phyloP scores from a whole-genome alignment of 2,113 vertebrate genomes.

The Alces alces region DNA sequence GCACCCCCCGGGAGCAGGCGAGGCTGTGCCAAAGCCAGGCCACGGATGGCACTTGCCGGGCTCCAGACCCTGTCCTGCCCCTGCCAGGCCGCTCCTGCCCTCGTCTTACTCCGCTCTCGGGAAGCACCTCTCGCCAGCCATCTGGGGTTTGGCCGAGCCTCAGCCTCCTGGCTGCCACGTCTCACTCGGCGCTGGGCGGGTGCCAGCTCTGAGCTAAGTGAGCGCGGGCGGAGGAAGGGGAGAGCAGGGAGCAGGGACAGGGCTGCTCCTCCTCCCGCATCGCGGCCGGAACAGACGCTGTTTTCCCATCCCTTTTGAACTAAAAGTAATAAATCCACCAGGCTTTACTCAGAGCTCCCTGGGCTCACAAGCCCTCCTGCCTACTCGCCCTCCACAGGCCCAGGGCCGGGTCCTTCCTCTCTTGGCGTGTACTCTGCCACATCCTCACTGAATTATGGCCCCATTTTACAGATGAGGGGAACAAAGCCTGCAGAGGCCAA shows the following conservation, averaged over 20 bases:
- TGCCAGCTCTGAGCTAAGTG: slow-evolving; percentile 83
- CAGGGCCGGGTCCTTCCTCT: background rate
- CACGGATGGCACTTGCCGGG: background rate
- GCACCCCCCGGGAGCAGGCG: background rate
- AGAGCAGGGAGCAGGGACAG: slow-evolving; percentile 57
- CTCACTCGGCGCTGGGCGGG: slow-evolving; percentile 79
- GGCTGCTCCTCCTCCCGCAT: slow-evolving; percentile 68
- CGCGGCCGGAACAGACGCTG: slow-evolving; percentile 39
- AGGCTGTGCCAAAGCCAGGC: background rate
- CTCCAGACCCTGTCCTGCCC: slow-evolving; percentile 25
- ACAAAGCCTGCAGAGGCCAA: background rate
- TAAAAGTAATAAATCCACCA: slow-evolving; percentile 33
- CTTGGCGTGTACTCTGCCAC: background rate
- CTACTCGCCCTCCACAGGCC: background rate
- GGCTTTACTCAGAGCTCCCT: slow-evolving; percentile 10
- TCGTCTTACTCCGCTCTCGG: slow-evolving; percentile 58
- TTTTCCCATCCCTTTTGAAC: slow-evolving; percentile 41
- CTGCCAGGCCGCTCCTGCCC: slow-evolving; percentile 10
- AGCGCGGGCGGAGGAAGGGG: slow-evolving; percentile 67
- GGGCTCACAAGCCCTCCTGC: background rate
- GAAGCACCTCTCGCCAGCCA: slow-evolving; percentile 78
- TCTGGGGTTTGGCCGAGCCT: slow-evolving; percentile 80
- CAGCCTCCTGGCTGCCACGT: slow-evolving; percentile 85
- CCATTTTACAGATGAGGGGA: background rate
- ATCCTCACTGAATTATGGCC: background rate